Percentiles rank a stretch among this genome's conserved stretches.
Conservation (phyloP, 92 coral and sea anemone genomes). For the Porites lobata region DNA sequence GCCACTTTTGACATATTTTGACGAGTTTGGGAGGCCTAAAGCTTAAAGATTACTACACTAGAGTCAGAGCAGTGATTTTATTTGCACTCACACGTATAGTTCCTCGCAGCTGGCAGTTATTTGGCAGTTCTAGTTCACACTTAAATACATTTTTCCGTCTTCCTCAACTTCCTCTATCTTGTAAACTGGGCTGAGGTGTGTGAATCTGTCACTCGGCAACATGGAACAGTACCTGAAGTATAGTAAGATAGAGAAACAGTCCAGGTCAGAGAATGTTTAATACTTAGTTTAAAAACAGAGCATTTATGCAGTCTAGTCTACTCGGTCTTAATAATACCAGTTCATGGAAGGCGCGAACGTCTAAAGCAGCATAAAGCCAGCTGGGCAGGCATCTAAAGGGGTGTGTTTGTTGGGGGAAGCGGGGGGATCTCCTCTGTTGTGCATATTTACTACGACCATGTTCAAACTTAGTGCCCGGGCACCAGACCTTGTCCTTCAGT, state of each 20-base stretch:
- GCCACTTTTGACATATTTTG: too few species aligned
- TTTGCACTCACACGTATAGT: slow-evolving; percentile 65
- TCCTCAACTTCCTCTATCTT: slow-evolving; percentile 64
- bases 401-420: too few species aligned
- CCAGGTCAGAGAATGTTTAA: too few species aligned
- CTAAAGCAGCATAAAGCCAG: too few species aligned
- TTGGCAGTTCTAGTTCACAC: slow-evolving; percentile 81
- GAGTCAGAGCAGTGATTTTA: neutral
- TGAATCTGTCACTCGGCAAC: slow-evolving; percentile 90
- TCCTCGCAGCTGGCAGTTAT: slow-evolving; percentile 76
- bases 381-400: too few species aligned
- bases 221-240: slow-evolving; percentile 88
- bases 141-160: slow-evolving; percentile 58
- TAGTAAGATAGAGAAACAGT: neutral
- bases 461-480: too few species aligned
- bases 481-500: neutral
- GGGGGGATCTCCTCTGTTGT: too few species aligned
- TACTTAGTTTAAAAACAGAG: too few species aligned
- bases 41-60: neutral
- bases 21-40: too few species aligned
- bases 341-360: too few species aligned
- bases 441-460: too few species aligned
- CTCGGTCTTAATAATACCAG: neutral
- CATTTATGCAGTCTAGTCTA: neutral
- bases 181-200: slow-evolving; percentile 78